Conservation (phyloP, 2,888 invertebrate genomes). For the Amphipyra berbera region DNA sequence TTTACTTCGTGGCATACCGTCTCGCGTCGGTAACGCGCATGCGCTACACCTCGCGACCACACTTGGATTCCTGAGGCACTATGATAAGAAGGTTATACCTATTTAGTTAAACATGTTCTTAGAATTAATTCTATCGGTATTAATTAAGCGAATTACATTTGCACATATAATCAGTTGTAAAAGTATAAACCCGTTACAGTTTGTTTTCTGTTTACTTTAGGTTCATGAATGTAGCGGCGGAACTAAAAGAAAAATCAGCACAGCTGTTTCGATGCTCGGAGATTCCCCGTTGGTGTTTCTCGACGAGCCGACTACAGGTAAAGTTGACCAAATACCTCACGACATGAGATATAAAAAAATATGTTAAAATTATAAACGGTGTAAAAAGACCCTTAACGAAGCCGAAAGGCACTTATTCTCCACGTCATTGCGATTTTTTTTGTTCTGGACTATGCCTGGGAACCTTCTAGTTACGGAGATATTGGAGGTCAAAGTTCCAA, state of each 20-base stretch:
- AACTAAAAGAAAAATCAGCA: constrained; percentile 93
- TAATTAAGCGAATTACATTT: too few relatives aligned
- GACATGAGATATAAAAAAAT: neutral
- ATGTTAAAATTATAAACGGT: too few relatives aligned
- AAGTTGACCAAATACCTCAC: constrained; percentile 37
- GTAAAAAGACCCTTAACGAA: too few relatives aligned
- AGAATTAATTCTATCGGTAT: too few relatives aligned
- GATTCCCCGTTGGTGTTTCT: constrained; percentile 92
- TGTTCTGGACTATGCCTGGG: too few relatives aligned
- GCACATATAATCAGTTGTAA: too few relatives aligned
- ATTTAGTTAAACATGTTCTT: neutral
- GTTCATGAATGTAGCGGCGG: constrained; percentile 92
- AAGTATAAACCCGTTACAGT: too few relatives aligned
- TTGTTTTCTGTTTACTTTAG: constrained; percentile 59
- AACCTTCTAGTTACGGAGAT: too few relatives aligned
- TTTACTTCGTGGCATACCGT: constrained; percentile 91
- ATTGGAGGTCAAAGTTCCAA: too few relatives aligned
- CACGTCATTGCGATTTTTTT: too few relatives aligned
- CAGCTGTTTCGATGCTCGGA: constrained; percentile 92
- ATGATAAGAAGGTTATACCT: constrained; percentile 89
- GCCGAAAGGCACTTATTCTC: too few relatives aligned
- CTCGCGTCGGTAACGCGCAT: constrained; percentile 78
- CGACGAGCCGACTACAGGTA: constrained; percentile 91
- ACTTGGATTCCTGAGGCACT: constrained; percentile 90
- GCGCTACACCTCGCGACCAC: constrained; percentile 86